Percentiles rank a stretch among this genome's conserved stretches.
Conservation (phyloP, 2,888 invertebrate species). For the Trilocha varians region DNA sequence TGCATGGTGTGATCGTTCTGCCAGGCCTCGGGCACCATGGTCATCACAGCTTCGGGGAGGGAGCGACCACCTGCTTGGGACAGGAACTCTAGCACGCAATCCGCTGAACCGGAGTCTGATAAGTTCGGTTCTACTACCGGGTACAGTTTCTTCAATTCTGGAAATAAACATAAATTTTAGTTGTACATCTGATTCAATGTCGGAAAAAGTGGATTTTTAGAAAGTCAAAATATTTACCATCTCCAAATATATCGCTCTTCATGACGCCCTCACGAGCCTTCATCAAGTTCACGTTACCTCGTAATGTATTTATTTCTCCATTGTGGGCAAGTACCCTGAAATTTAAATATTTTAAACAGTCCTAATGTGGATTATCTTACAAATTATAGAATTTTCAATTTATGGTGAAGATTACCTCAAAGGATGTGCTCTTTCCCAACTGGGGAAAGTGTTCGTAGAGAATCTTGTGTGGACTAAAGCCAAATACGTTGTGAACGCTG, state of each 20-base stretch:
- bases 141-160: constrained; percentile 87
- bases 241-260: constrained; percentile 88
- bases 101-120: constrained; percentile 97
- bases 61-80: constrained; percentile 93
- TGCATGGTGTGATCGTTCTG: constrained; percentile 96
- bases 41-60: constrained; percentile 98
- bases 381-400: no score
- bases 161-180: no score
- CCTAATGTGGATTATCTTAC: background rate
- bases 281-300: constrained; percentile 99
- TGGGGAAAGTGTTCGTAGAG: constrained; percentile 99
- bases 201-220: no score
- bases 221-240: constrained; percentile 68
- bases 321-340: constrained; percentile 94
- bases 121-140: constrained; percentile 98
- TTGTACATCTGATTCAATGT: no score
- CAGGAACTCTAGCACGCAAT: constrained; percentile 98
- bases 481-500: constrained; percentile 92
- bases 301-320: constrained; percentile 98
- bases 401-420: constrained; percentile 81
- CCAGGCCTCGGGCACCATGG: constrained; percentile 99
- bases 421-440: constrained; percentile 99
- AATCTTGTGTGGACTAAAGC: constrained; percentile 98
- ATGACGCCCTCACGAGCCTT: constrained; percentile 98
- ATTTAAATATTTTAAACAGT: constrained; percentile 4